These are phyloP conservation scores for Lepidurus arcticus DNA, from an alignment of 1,140 invertebrate species.

Conservation along the genomic window DNA sequence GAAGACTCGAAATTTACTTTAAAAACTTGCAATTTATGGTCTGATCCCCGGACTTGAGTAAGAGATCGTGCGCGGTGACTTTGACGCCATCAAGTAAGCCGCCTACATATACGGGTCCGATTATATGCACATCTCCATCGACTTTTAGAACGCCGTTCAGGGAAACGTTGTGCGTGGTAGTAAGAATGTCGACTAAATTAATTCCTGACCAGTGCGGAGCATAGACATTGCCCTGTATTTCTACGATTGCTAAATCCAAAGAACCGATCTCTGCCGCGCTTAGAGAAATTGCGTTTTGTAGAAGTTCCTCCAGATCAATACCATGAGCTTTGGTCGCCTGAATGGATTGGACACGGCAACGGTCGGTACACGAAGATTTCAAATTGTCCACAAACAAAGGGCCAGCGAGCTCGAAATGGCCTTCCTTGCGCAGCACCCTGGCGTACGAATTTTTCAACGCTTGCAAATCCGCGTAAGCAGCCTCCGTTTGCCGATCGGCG, in stretches of 20 bases:
- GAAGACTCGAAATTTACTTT: not conserved
- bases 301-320: not conserved
- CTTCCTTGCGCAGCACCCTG: not conserved
- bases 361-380: not conserved
- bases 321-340: not conserved
- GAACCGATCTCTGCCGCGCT: not conserved
- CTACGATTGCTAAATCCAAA: not conserved
- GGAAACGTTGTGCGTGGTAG: not conserved
- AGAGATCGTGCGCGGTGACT: not conserved
- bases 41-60: not conserved
- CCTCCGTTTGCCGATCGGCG: not conserved
- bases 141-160: not conserved
- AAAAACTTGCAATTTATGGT: not conserved
- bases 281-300: not conserved
- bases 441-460: not conserved
- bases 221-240: not conserved
- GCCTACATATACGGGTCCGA: not conserved
- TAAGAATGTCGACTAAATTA: not conserved
- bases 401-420: not conserved
- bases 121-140: constrained; percentile 1
- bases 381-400: not conserved
- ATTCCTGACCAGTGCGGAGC: not conserved
- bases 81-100: not conserved
- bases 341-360: not conserved
- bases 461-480: not conserved